These are phyloP conservation scores for Hypomecis punctinalis DNA, from an alignment of 2,888 invertebrate species.

Conservation along the genomic window DNA sequence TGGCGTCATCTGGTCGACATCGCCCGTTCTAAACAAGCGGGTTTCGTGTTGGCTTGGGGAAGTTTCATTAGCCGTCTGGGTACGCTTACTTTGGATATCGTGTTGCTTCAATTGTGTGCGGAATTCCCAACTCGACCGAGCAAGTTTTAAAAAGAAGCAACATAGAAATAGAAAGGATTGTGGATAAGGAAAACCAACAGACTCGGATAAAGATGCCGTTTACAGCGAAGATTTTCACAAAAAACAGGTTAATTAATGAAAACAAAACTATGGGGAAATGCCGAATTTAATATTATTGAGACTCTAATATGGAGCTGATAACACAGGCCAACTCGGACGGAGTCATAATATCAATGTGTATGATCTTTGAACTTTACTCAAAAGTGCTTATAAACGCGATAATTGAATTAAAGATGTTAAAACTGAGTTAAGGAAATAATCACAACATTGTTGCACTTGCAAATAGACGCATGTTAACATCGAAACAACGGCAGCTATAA, in stretches of 20 bases:
- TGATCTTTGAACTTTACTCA: background rate
- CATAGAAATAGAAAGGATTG: constrained; percentile 42
- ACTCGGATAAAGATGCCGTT: constrained; percentile 23
- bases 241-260: constrained; percentile 20
- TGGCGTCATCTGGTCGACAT: constrained; percentile 82
- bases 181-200: constrained; percentile 38
- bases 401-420: no score
- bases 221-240: constrained; percentile 28
- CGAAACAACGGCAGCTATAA: constrained; percentile 9
- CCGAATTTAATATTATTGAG: background rate
- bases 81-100: constrained; percentile 74
- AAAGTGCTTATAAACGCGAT: background rate
- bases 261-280: constrained; percentile 12
- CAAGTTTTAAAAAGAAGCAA: constrained; percentile 42
- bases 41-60: constrained; percentile 73
- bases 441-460: background rate
- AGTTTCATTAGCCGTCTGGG: constrained; percentile 79
- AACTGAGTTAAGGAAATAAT: background rate
- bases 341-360: background rate
- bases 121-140: constrained; percentile 49
- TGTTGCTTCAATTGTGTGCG: constrained; percentile 70
- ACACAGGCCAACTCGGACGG: background rate
- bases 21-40: constrained; percentile 76
- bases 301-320: background rate
- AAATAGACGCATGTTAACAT: constrained; percentile 1